A percentile compares a stretch with the other conserved stretches of the same genome.
These are phyloP conservation scores for Muschampia plurimacula DNA, from an alignment of 2,888 invertebrate genomes.

Conservation along the genomic window DNA sequence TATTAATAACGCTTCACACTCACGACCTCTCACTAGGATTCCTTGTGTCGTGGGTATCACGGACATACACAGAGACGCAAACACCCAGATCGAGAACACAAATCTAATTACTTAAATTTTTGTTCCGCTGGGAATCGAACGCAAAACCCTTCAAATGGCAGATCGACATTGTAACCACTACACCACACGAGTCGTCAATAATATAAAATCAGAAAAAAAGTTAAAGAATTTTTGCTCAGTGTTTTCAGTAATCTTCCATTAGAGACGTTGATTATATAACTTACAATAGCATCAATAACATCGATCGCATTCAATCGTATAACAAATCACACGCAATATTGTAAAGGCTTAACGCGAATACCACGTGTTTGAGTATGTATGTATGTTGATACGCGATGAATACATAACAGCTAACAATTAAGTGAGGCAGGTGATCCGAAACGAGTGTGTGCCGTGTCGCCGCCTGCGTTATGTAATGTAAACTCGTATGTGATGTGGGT, in stretches of 20 bases:
- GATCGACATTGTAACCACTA: too few relatives aligned
- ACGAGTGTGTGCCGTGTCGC: conserved; percentile 12
- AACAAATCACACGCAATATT: conserved; percentile 1
- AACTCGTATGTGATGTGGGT: conserved; percentile 11
- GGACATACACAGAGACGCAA: too few relatives aligned
- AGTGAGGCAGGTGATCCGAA: conserved; percentile 25
- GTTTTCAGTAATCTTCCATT: not conserved
- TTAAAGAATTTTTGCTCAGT: too few relatives aligned
- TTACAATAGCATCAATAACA: not conserved
- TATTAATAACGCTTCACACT: too few relatives aligned
- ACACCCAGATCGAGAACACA: too few relatives aligned
- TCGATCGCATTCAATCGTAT: not conserved
- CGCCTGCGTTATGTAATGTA: conserved; percentile 15
- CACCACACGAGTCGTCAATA: too few relatives aligned
- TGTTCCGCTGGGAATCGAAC: too few relatives aligned
- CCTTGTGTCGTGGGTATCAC: too few relatives aligned
- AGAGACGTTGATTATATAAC: not conserved
- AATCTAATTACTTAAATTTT: too few relatives aligned
- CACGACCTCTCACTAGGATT: too few relatives aligned
- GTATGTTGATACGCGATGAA: not conserved
- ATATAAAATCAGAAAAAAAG: too few relatives aligned
- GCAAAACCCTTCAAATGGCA: too few relatives aligned
- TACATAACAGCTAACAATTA: conserved; percentile 30
- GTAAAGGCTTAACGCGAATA: not conserved
- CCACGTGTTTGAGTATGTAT: not conserved